phyloP scores from a whole-genome alignment of 2,113 vertebrate species.

The Eurypyga helias region DNA sequence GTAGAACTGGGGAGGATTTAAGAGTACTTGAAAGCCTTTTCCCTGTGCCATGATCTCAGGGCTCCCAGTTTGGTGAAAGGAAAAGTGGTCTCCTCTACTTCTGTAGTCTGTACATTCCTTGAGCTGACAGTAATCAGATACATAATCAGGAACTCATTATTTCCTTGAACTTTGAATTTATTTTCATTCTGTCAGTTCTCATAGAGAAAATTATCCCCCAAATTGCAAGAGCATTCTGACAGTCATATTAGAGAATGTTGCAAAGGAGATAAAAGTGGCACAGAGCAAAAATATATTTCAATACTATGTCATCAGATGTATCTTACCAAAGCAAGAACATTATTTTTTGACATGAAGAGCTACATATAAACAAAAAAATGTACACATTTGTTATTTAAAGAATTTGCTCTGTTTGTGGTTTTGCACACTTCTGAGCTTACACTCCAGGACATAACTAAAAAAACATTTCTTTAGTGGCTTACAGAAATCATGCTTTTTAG shows the following conservation, averaged over 20 bases:
- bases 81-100: slow-evolving; percentile 27
- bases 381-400: slow-evolving; percentile 4
- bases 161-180: slow-evolving; percentile 53
- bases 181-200: slow-evolving; percentile 63
- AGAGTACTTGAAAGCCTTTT: slow-evolving; percentile 18
- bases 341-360: slow-evolving; percentile 1
- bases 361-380: neutral
- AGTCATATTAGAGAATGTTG: slow-evolving; percentile 25
- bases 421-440: neutral
- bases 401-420: slow-evolving; percentile 24
- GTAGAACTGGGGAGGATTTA: slow-evolving; percentile 21
- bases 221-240: slow-evolving; percentile 55
- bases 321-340: neutral
- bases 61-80: slow-evolving; percentile 27
- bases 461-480: neutral
- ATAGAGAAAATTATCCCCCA: slow-evolving; percentile 55
- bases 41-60: neutral
- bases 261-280: slow-evolving; percentile 47
- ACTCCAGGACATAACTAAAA: neutral
- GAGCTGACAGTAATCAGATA: slow-evolving; percentile 39
- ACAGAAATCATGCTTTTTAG: neutral
- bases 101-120: neutral
- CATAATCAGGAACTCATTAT: slow-evolving; percentile 59
- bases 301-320: slow-evolving; percentile 33
- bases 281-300: slow-evolving; percentile 23